Conservation (phyloP, 2,888 invertebrate genomes). For the Rugalucina vietnamica region DNA sequence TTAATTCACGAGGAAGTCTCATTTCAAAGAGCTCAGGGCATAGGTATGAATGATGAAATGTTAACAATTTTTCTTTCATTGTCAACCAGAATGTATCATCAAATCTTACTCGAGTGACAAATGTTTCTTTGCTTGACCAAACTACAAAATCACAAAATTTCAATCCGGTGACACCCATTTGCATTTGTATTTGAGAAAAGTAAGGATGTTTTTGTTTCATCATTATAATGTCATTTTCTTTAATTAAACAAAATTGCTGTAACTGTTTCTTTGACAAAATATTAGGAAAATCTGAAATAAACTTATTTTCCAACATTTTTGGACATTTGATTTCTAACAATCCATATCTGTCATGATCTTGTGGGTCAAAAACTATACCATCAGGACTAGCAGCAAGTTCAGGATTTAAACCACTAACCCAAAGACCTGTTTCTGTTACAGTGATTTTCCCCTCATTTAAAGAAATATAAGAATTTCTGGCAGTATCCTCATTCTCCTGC, state of each 20-base stretch:
- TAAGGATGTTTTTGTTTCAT: not conserved
- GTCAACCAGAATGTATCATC: not conserved
- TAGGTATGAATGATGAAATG: slow-evolving; percentile 12
- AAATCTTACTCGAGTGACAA: not conserved
- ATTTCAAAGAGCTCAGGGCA: slow-evolving; percentile 12
- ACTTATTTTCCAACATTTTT: slow-evolving; percentile 3
- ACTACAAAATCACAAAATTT: slow-evolving; percentile 20
- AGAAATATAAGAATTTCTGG: too few species aligned
- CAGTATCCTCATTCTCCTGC: too few species aligned
- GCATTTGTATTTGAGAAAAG: slow-evolving; percentile 20
- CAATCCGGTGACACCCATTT: slow-evolving; percentile 4
- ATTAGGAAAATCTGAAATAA: too few species aligned
- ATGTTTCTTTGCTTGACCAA: slow-evolving; percentile 9
- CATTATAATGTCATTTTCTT: not conserved
- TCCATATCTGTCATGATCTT: not conserved
- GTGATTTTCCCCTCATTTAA: too few species aligned
- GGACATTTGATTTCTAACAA: slow-evolving; percentile 20
- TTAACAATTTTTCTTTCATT: not conserved
- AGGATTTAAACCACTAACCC: too few species aligned
- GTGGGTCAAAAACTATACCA: slow-evolving; percentile 3
- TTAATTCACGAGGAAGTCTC: not conserved
- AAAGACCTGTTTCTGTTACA: too few species aligned
- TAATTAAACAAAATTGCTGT: too few species aligned
- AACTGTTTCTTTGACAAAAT: too few species aligned
- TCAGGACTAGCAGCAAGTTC: slow-evolving; percentile 14